These are phyloP conservation scores for Chlamydotis undulata DNA, from an alignment of 2,113 vertebrate genomes.

Conservation along the genomic window DNA sequence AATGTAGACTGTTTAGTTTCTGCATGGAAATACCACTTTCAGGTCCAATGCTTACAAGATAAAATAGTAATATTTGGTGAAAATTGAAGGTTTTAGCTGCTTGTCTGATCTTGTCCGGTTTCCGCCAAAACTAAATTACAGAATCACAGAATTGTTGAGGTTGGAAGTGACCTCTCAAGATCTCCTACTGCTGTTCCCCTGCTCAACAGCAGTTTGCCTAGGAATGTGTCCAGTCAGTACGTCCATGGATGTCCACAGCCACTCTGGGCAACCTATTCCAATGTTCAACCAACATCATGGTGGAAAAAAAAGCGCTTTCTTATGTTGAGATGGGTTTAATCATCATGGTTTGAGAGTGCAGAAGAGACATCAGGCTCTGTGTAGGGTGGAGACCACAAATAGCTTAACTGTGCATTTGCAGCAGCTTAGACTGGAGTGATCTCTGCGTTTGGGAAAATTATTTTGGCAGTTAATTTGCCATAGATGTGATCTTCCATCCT, in stretches of 20 bases:
- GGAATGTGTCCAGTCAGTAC: background rate
- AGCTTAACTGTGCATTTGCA: background rate
- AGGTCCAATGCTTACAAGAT: background rate
- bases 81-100: background rate
- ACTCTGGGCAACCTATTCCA: background rate
- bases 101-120: background rate
- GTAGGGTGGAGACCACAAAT: background rate
- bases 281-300: background rate
- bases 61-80: background rate
- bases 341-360: background rate
- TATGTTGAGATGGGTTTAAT: background rate
- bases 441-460: background rate
- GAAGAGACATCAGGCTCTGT: background rate
- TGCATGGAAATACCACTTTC: background rate
- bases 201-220: background rate
- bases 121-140: background rate
- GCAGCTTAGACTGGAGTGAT: background rate
- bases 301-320: background rate
- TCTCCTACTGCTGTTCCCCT: no score
- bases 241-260: background rate
- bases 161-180: background rate
- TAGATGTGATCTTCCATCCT: background rate
- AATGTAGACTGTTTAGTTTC: background rate
- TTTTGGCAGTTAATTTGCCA: background rate
- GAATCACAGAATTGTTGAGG: background rate